These are phyloP conservation scores for Orbicella faveolata DNA, from an alignment of 64 coral and sea anemone species.

Conservation along the genomic window DNA sequence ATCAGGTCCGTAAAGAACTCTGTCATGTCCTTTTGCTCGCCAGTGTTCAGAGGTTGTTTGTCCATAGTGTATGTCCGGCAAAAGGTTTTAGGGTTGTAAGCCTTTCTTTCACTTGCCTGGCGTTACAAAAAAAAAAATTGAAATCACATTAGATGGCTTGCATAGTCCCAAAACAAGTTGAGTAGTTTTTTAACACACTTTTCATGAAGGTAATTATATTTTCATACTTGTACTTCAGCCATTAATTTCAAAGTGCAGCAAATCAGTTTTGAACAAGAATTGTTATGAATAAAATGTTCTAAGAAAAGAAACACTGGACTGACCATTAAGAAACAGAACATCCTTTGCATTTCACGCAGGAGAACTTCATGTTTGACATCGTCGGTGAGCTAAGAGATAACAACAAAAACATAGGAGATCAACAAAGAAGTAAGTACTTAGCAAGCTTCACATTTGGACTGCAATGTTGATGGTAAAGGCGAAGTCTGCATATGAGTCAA, in stretches of 20 bases:
- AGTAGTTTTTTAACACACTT: too few relatives aligned
- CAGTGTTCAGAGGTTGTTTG: slow-evolving; percentile 94
- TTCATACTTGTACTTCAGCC: too few relatives aligned
- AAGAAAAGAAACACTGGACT: neutral
- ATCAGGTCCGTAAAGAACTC: slow-evolving; percentile 99
- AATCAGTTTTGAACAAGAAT: neutral
- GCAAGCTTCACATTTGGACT: neutral
- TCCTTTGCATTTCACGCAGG: slow-evolving; percentile 90
- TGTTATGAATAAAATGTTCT: neutral
- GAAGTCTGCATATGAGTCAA: too few relatives aligned
- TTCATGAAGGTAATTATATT: too few relatives aligned
- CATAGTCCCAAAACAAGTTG: neutral
- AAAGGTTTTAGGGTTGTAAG: slow-evolving; percentile 91
- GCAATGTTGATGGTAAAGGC: too few relatives aligned
- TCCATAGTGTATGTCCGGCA: slow-evolving; percentile 99
- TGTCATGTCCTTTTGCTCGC: slow-evolving; percentile 99
- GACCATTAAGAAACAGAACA: slow-evolving; percentile 99
- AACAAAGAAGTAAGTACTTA: neutral
- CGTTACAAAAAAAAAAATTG: neutral
- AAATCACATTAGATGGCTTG: neutral
- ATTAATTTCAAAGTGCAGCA: too few relatives aligned
- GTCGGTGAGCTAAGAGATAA: slow-evolving; percentile 65
- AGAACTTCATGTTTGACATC: slow-evolving; percentile 80
- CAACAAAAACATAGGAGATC: neutral
- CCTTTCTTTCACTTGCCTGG: slow-evolving; percentile 96